Conservation (phyloP, 2,113 vertebrate species). For the Hippocampus mohnikei region DNA sequence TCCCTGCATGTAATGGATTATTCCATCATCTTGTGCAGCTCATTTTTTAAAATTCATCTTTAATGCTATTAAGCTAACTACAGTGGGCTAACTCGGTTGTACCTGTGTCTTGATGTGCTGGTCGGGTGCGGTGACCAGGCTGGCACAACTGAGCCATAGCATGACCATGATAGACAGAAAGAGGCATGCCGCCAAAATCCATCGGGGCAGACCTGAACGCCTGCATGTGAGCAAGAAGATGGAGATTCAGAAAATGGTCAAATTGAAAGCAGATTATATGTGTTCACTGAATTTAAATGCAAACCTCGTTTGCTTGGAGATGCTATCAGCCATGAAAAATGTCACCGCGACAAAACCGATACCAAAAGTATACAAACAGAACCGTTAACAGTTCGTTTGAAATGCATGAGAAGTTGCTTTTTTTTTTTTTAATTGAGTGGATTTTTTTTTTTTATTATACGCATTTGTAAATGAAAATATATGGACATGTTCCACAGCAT, state of each 20-base stretch:
- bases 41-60: not conserved
- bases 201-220: slow-evolving; percentile 92
- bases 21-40: not conserved
- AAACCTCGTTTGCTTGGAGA: too few relatives aligned
- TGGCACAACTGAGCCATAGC: slow-evolving; percentile 97
- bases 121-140: slow-evolving; percentile 87
- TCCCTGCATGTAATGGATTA: not conserved
- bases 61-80: not conserved
- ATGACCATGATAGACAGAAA: slow-evolving; percentile 94
- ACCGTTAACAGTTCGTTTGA: too few relatives aligned
- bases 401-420: too few relatives aligned
- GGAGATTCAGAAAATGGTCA: too few relatives aligned
- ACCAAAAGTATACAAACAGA: too few relatives aligned
- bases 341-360: too few relatives aligned
- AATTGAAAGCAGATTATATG: too few relatives aligned
- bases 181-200: slow-evolving; percentile 92
- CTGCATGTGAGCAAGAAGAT: slow-evolving; percentile 59
- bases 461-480: not conserved
- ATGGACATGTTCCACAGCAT: too few relatives aligned
- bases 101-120: slow-evolving; percentile 93
- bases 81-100: not conserved
- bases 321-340: too few relatives aligned
- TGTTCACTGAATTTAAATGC: too few relatives aligned
- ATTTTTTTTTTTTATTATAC: too few relatives aligned
- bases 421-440: too few relatives aligned